Base-by-base conservation (phyloP, 2,797 vertebrate genomes). In the Distichodus sexfasciatus region DNA sequence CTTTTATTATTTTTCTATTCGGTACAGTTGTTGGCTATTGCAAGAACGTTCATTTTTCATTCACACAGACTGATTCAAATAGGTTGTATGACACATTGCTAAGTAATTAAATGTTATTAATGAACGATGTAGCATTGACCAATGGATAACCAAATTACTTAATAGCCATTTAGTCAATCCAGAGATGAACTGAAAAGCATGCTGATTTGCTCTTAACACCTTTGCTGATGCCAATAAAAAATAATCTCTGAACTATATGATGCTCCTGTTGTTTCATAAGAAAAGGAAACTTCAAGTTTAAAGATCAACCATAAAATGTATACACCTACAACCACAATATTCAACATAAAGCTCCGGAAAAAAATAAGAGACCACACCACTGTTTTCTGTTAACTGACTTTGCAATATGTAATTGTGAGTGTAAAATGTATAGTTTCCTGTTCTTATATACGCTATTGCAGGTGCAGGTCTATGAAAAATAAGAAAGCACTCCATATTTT, bases 171-270 rank as follows among this genome's bases (percentile, higher is more conserved):
- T 47, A 50, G 12, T 48, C 12, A 48, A 51, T 38, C 29, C 41
- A 50, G 58, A 55, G 51, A 43, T 19, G n/a, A 55, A 55, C 40
- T 67, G 11, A 53, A 21, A 63, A 81, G 91, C 91, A 92, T 92
- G 90, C 83, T 85, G 88, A 83, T 78, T 63, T 77, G 54, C 44
- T 47, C 38, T n/a, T 64, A 71, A 74, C 83, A 87, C 84, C 81
- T 88, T 87, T 90, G 89, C 90, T 89, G 85, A 91, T 90, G 89
- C 86, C 83, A 92, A 90, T 91, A 92, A 92, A 92, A 71, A 86
- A n/a, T n/a, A 80, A 84, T 83, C 48, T 82, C 82, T 65, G 78
- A 85, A 67, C n/a, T 68, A 21, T 43, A 29, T 19, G 23, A 24
- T 2, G 28, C 15, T 51, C 15, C 31, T 61, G 4, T 72, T 47